These are phyloP conservation scores for Leptarthrus brevirostris DNA, from an alignment of 2,888 invertebrate genomes.

Conservation along the genomic window DNA sequence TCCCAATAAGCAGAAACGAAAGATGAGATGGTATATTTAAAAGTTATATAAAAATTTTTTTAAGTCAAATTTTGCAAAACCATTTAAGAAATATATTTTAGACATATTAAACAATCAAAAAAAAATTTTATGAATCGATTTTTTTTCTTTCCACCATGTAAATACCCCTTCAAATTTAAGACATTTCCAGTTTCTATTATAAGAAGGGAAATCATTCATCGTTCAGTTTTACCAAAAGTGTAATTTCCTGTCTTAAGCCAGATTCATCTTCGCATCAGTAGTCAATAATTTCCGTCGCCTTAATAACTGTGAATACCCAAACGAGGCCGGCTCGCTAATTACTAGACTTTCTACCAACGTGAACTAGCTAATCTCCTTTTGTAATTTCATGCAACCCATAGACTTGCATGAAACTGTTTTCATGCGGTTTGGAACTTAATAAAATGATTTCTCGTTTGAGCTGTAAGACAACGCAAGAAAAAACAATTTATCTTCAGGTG, in stretches of 20 bases:
- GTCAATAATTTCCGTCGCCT: background rate
- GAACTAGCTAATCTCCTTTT: constrained; percentile 24
- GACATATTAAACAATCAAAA: too few species aligned
- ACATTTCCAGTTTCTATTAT: too few species aligned
- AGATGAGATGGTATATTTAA: too few species aligned
- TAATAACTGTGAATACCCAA: constrained; percentile 12
- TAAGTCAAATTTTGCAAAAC: too few species aligned
- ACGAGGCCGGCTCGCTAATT: constrained; percentile 24
- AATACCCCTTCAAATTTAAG: too few species aligned
- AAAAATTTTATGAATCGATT: too few species aligned
- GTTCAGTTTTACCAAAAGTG: background rate
- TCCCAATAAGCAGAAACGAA: too few species aligned
- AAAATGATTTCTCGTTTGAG: constrained; percentile 13
- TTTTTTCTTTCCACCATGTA: too few species aligned
- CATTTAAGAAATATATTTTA: too few species aligned
- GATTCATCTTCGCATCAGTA: background rate
- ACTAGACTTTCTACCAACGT: constrained; percentile 24
- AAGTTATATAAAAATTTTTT: too few species aligned
- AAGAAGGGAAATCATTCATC: too few species aligned
- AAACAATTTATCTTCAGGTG: constrained; percentile 35
- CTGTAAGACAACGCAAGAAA: background rate
- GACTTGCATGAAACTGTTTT: background rate
- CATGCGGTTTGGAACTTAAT: constrained; percentile 1
- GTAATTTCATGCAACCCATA: background rate
- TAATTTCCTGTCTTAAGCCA: constrained; percentile 21